A percentile compares a stretch with the other conserved stretches of the same genome.
Conservation (phyloP, 2,113 vertebrate genomes). For the Barbus barbus region DNA sequence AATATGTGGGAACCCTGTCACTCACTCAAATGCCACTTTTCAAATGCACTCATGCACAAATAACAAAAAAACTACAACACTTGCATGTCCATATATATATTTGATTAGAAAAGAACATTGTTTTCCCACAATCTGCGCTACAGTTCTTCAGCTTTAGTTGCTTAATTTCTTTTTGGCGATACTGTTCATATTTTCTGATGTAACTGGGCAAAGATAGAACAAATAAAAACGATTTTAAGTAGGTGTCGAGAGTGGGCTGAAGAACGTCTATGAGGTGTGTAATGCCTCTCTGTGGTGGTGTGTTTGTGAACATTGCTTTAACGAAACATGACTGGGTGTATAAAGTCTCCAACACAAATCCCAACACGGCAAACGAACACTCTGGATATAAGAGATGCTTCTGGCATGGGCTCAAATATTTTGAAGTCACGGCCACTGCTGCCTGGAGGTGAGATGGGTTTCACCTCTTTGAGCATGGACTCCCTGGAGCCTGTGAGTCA, state of each 20-base stretch:
- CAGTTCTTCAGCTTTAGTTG: constrained; percentile 24
- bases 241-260: constrained; percentile 34
- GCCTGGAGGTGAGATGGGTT: constrained; percentile 38
- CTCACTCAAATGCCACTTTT: constrained; percentile 16
- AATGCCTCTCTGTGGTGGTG: constrained; percentile 45
- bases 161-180: constrained; percentile 30
- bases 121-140: background rate
- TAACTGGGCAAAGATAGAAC: constrained; percentile 30
- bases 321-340: constrained; percentile 24
- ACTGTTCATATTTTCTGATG: constrained; percentile 31
- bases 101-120: background rate
- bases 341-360: constrained; percentile 29
- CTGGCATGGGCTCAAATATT: constrained; percentile 27
- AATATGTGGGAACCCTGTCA: constrained; percentile 37
- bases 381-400: constrained; percentile 32
- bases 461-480: constrained; percentile 12
- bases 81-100: constrained; percentile 31
- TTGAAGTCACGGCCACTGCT: constrained; percentile 26
- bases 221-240: constrained; percentile 26
- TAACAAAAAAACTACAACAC: background rate
- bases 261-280: constrained; percentile 35
- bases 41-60: constrained; percentile 21
- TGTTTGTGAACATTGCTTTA: constrained; percentile 43
- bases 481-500: constrained; percentile 38
- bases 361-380: constrained; percentile 19